phyloP scores from a whole-genome alignment of 2,888 invertebrate species.

The Sicus ferrugineus region DNA sequence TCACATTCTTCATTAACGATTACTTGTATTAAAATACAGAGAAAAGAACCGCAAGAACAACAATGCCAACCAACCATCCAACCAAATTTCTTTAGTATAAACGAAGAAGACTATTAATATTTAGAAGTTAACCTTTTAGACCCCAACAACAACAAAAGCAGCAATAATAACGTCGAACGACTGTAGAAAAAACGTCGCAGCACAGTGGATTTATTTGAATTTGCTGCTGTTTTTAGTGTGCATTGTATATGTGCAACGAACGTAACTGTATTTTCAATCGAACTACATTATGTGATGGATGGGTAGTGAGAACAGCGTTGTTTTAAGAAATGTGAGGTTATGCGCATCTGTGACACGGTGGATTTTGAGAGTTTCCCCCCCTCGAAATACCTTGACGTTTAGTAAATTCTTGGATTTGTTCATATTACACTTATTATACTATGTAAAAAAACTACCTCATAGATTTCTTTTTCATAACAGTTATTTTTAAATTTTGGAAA shows the following conservation, averaged over 20 bases:
- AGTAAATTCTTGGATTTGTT: too few species aligned
- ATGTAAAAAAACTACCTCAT: too few species aligned
- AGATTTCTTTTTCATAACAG: neutral
- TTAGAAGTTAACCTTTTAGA: conserved; percentile 63
- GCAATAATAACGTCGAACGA: conserved; percentile 18
- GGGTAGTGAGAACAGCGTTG: neutral
- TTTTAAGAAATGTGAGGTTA: neutral
- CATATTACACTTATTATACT: too few species aligned
- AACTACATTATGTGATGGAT: neutral
- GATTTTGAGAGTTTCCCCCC: neutral
- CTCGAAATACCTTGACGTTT: too few species aligned
- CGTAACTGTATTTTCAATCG: conserved; percentile 19
- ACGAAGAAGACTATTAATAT: conserved; percentile 62
- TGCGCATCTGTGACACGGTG: neutral
- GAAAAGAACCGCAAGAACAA: neutral
- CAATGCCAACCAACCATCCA: conserved; percentile 36
- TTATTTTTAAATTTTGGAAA: neutral
- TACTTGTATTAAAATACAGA: conserved; percentile 11
- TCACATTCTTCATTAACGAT: neutral
- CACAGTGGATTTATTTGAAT: conserved; percentile 9
- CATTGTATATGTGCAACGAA: neutral
- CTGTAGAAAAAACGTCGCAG: conserved; percentile 13
- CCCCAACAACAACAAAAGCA: conserved; percentile 41
- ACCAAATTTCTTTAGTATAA: conserved; percentile 28
- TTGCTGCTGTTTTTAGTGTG: neutral